Percentiles rank a stretch among this genome's conserved stretches.
These are phyloP conservation scores for Lottia gigantea DNA, from an alignment of 2,888 invertebrate species.

Conservation along the genomic window DNA sequence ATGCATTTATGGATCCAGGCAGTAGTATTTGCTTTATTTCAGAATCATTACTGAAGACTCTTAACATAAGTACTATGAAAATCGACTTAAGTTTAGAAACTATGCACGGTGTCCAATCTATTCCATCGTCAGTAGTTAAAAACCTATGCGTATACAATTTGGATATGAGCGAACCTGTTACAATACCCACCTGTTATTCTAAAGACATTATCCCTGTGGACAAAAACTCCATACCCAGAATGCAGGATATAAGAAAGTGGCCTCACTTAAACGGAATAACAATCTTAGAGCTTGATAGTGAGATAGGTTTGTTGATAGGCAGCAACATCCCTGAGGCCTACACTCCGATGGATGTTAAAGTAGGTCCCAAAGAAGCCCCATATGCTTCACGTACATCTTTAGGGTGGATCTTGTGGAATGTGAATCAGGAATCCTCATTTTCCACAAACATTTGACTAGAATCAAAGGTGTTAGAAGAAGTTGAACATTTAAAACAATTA, in stretches of 20 bases:
- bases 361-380: conserved; percentile 16
- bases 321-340: conserved; percentile 17
- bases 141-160: neutral
- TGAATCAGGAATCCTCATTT: neutral
- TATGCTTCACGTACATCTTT: conserved; percentile 15
- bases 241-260: conserved; percentile 17
- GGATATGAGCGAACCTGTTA: neutral
- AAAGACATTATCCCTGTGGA: conserved; percentile 15
- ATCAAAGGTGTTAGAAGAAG: neutral
- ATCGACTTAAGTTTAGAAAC: neutral
- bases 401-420: conserved; percentile 18
- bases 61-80: neutral
- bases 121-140: neutral
- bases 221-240: conserved; percentile 12
- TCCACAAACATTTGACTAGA: neutral
- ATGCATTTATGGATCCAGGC: conserved; percentile 31
- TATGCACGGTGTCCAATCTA: neutral
- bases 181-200: conserved; percentile 4
- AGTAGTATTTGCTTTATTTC: conserved; percentile 19
- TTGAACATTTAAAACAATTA: conserved; percentile 1
- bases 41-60: neutral
- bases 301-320: conserved; percentile 21
- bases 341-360: conserved; percentile 12
- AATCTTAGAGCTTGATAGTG: neutral
- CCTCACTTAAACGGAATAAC: conserved; percentile 10